Evolutionary conservation across 2,113 vertebrate species (phyloP).

Genomic region (Melozone crissalis): DNA sequence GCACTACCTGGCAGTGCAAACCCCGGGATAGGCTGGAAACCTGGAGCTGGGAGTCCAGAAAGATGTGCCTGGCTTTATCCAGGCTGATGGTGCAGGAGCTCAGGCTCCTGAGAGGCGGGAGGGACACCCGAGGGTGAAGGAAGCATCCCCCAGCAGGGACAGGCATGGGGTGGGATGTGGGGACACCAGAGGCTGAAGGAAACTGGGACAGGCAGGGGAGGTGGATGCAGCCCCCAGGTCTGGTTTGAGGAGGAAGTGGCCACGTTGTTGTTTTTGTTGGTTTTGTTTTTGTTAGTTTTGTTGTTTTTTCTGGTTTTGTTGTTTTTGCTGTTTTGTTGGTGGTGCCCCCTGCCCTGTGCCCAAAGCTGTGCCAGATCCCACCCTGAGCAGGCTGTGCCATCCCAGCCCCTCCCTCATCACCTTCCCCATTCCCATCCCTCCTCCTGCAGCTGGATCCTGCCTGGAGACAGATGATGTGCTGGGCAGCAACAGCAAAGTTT

Average conservation of each 20-base stretch:
- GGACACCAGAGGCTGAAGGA: neutral
- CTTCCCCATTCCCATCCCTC: neutral
- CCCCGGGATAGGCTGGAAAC: neutral
- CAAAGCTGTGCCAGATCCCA: neutral
- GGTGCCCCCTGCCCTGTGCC: neutral
- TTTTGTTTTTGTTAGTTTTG: no score
- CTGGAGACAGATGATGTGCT: slow-evolving; percentile 49
- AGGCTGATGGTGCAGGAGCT: neutral
- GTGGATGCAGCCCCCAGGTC: no score
- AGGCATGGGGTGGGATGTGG: neutral
- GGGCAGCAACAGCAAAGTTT: slow-evolving; percentile 45
- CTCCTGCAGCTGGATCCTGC: neutral
- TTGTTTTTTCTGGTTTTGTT: no score
- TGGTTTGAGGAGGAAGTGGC: neutral
- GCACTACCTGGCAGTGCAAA: neutral
- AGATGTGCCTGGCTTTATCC: neutral
- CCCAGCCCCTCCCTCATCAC: neutral
- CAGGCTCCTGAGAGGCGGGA: neutral
- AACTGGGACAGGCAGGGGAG: neutral
- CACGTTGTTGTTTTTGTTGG: fast-evolving
- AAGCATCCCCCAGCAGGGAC: neutral
- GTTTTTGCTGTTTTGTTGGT: no score
- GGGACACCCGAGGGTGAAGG: neutral
- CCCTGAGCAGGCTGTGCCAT: fast-evolving
- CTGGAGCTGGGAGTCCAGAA: neutral